Evolutionary conservation across 2,888 invertebrate genomes (phyloP).

Genomic region (Lottia gigantea): DNA sequence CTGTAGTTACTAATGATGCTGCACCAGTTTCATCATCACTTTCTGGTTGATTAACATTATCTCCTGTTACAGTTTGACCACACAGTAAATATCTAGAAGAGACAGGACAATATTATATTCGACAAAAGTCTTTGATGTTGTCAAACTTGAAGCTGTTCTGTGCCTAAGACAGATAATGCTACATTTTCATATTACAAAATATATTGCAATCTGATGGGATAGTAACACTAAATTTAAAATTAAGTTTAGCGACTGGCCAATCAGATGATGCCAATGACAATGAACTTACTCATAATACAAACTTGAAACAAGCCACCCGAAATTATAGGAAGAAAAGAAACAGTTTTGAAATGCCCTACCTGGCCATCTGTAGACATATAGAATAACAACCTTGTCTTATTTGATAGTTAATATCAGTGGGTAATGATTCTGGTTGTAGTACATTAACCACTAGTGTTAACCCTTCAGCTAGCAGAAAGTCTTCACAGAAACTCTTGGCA

Average conservation of each 20-base stretch:
- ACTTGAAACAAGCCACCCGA: no score
- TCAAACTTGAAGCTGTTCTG: no score
- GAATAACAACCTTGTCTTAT: conserved; percentile 70
- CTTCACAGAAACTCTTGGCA: conserved; percentile 66
- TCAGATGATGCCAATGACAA: neutral
- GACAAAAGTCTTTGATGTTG: no score
- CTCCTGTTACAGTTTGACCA: conserved; percentile 65
- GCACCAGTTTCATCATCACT: conserved; percentile 33
- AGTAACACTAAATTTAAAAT: no score
- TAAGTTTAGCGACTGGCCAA: neutral
- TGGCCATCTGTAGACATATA: conserved; percentile 68
- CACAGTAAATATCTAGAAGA: conserved; percentile 66
- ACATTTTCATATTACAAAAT: no score
- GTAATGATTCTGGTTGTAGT: conserved; percentile 68
- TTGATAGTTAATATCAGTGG: conserved; percentile 68
- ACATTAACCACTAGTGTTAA: conserved; percentile 67
- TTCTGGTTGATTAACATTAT: conserved; percentile 33
- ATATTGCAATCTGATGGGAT: no score
- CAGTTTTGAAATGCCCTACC: conserved; percentile 44
- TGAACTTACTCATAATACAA: neutral
- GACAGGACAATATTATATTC: no score
- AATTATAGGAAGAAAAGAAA: neutral
- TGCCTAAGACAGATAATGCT: no score
- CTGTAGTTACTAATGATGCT: conserved; percentile 37
- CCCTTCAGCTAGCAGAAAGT: conserved; percentile 69